Base-by-base conservation (phyloP, 2,797 vertebrate species). In the Gymnoscopelus microlampas region DNA sequence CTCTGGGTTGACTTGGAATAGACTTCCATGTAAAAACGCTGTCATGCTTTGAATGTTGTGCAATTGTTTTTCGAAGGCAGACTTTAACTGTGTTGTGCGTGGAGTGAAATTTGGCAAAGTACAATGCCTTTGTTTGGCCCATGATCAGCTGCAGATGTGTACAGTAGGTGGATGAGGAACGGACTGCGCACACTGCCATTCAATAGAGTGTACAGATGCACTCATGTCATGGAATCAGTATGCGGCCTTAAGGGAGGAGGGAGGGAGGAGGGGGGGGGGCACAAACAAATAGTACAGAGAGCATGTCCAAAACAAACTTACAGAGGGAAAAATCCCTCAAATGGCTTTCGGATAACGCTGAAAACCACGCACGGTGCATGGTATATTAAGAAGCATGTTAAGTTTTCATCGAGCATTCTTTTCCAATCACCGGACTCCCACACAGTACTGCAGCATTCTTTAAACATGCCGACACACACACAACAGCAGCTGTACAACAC, bases 141-240 rank as follows among this genome's bases (percentile, higher is more conserved):
- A 84, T 10, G 39, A 44, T 88, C 83, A 80, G 78, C 89, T 81
- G 87, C 89, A 91, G 90, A 90, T 92, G 91, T 29, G 39, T 44
- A 44, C 39, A 44, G 85, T 79, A 84, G 83, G 80, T 87, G 85
- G 84, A 89, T 83, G 81, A 80, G 79, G 74, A 82, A 75, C 70
- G 85, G 85, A 85, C 73, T 77, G 78, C 68, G 66, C 68, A 65
- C 70, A 85, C 84, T 87, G 87, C 80, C 81, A 76, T 82, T 89
- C 72, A 87, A 85, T 88, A 86, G 86, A 84, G 78, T 53, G n/a
- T 85, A 77, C 91, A 93, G 89, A 92, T 92, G 91, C 88, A 88
- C 71, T 85, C 81, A 77, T 89, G 88, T 90, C 90, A 92, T 57
- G 85, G 88, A 88, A 90, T 88, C 85, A 92, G 81, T 91, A 91